Evolutionary conservation across 2,888 invertebrate genomes (phyloP).

Genomic region (Polylopha cassiicola): DNA sequence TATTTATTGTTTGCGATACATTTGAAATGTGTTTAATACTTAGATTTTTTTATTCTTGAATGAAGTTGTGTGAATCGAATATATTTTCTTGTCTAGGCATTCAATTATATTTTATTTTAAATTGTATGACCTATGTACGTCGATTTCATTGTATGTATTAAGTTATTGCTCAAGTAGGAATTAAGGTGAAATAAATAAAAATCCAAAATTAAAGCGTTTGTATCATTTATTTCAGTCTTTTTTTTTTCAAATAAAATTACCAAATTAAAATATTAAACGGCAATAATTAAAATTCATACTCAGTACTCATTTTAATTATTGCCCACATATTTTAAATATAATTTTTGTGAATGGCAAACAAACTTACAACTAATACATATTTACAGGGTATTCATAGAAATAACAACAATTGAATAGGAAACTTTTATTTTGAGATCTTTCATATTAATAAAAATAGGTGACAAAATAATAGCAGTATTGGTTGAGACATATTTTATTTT

Average conservation of each 20-base stretch:
- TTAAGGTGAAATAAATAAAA: constrained; percentile 11
- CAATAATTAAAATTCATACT: too few relatives aligned
- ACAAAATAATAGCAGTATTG: constrained; percentile 7
- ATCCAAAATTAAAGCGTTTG: background rate
- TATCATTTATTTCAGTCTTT: background rate
- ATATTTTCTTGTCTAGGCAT: too few relatives aligned
- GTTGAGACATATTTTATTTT: constrained; percentile 7
- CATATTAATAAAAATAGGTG: constrained; percentile 5
- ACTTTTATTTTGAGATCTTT: constrained; percentile 28
- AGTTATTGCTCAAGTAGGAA: background rate
- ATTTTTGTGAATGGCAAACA: background rate
- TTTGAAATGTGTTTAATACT: too few relatives aligned
- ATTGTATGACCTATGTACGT: too few relatives aligned
- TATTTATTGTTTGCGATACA: too few relatives aligned
- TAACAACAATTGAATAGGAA: constrained; percentile 20
- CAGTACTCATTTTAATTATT: constrained; percentile 1
- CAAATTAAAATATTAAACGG: constrained; percentile 11
- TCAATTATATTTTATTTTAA: too few relatives aligned
- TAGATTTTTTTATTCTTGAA: too few relatives aligned
- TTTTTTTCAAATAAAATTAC: constrained; percentile 6
- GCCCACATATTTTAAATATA: constrained; percentile 1
- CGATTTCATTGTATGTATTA: constrained; percentile 1
- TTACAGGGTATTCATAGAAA: constrained; percentile 20
- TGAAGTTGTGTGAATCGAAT: too few relatives aligned
- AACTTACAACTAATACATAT: constrained; percentile 20